A percentile compares a stretch with the other conserved stretches of the same genome.
phyloP scores from a whole-genome alignment of 2,888 invertebrate species.

The Mythimna ferrago region DNA sequence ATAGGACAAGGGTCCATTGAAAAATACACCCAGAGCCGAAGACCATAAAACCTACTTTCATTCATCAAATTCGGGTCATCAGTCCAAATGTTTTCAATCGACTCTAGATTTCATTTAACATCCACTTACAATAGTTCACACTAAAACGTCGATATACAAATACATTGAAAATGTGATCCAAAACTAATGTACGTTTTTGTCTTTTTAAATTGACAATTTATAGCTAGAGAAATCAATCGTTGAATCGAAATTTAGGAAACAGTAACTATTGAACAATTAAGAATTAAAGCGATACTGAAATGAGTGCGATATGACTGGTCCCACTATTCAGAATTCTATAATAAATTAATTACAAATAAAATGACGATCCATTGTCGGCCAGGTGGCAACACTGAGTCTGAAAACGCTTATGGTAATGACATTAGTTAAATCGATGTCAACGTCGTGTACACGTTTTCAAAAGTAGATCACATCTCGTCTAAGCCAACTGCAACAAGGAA shows the following conservation, averaged over 20 bases:
- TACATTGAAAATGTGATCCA: slow-evolving; percentile 53
- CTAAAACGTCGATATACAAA: slow-evolving; percentile 23
- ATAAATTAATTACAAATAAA: background rate
- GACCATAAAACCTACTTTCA: slow-evolving; percentile 21
- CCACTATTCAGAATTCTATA: background rate
- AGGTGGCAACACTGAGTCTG: too few species aligned
- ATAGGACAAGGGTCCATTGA: slow-evolving; percentile 28
- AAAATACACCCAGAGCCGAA: slow-evolving; percentile 30
- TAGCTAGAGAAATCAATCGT: slow-evolving; percentile 19
- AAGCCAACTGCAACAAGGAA: too few species aligned
- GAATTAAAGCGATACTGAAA: slow-evolving; percentile 1
- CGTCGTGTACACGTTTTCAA: too few species aligned
- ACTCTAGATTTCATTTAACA: slow-evolving; percentile 23
- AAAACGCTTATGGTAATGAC: too few species aligned
- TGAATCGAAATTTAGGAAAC: background rate
- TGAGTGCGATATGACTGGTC: slow-evolving; percentile 14
- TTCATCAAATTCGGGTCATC: slow-evolving; percentile 43
- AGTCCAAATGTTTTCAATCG: slow-evolving; percentile 31
- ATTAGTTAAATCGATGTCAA: too few species aligned
- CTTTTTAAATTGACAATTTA: slow-evolving; percentile 46
- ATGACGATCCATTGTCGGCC: too few species aligned
- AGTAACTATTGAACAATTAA: background rate
- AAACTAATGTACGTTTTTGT: slow-evolving; percentile 47
- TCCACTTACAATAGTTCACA: slow-evolving; percentile 21
- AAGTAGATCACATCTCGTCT: too few species aligned